Evolutionary conservation across 2,797 vertebrate species (phyloP).

Genomic region (Alouatta caraya): DNA sequence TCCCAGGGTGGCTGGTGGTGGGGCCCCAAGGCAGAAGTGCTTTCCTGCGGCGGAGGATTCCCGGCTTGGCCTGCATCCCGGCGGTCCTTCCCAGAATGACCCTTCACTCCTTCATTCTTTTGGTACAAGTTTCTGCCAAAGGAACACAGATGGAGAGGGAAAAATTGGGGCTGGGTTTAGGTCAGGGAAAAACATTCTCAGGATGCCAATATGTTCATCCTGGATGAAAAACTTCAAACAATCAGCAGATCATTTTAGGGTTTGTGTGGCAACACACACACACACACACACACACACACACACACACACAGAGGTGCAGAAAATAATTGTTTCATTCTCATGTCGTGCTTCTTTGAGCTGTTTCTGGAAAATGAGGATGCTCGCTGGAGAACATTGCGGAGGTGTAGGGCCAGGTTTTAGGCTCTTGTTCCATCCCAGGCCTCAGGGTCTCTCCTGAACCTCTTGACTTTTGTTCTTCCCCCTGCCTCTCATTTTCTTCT

Average conservation of each 20-base stretch:
- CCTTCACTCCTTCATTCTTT: conserved; percentile 63
- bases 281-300: neutral
- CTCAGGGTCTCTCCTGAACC: neutral
- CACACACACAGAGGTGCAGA: neutral
- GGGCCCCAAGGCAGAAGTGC: conserved; percentile 50
- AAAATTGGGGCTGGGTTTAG: conserved; percentile 65
- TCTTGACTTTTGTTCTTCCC: neutral
- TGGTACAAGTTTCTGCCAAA: conserved; percentile 72
- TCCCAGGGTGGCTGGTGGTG: conserved; percentile 7
- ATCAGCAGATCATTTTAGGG: neutral
- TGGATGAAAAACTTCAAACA: neutral
- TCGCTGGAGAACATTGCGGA: neutral
- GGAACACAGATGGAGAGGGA: conserved; percentile 44
- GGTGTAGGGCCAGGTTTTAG: accelerated
- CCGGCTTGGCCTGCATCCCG: neutral
- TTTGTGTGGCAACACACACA: neutral
- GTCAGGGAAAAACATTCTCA: conserved; percentile 12
- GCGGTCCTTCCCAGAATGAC: conserved; percentile 58
- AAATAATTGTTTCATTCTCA: neutral
- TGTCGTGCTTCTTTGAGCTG: neutral
- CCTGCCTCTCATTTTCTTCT: neutral
- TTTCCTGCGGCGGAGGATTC: neutral
- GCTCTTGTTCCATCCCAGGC: neutral
- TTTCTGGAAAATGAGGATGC: neutral
- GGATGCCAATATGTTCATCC: conserved; percentile 36